Conservation (phyloP, 2,113 vertebrate genomes). For the Equus przewalskii region DNA sequence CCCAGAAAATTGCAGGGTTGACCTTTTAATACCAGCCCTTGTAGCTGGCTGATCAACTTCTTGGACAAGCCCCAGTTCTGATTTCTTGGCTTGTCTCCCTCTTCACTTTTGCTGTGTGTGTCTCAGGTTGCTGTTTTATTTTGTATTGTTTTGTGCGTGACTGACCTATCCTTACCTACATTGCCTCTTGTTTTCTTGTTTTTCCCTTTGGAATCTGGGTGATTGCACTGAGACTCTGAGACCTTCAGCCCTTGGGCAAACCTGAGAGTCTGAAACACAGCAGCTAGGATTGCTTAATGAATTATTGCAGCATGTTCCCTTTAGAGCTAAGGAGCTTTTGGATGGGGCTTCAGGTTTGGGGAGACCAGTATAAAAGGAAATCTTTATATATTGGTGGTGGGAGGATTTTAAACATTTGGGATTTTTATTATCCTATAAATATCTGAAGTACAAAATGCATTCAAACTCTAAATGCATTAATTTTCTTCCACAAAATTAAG, state of each 20-base stretch:
- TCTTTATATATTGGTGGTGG: not conserved
- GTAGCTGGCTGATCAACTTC: not conserved
- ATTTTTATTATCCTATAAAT: constrained; percentile 52
- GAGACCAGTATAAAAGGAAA: not conserved
- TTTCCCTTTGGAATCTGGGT: constrained; percentile 31
- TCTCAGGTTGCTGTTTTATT: constrained; percentile 34
- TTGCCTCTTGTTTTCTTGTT: not conserved
- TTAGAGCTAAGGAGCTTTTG: constrained; percentile 4
- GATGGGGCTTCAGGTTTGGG: not conserved
- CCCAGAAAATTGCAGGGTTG: constrained; percentile 7
- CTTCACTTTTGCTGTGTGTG: not conserved
- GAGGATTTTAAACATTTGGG: constrained; percentile 10
- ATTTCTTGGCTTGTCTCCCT: constrained; percentile 46
- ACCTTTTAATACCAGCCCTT: constrained; percentile 50
- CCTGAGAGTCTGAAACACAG: constrained; percentile 7
- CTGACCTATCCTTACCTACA: not conserved
- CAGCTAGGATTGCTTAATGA: constrained; percentile 24
- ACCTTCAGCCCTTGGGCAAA: not conserved
- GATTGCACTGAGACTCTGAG: not conserved
- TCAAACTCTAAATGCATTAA: constrained; percentile 37
- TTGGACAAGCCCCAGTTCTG: not conserved
- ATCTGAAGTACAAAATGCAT: constrained; percentile 19
- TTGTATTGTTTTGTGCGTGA: not conserved
- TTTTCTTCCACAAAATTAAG: constrained; percentile 52
- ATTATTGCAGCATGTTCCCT: not conserved